Conservation (phyloP, 2,113 vertebrate species). For the Sisor rabdophorus region DNA sequence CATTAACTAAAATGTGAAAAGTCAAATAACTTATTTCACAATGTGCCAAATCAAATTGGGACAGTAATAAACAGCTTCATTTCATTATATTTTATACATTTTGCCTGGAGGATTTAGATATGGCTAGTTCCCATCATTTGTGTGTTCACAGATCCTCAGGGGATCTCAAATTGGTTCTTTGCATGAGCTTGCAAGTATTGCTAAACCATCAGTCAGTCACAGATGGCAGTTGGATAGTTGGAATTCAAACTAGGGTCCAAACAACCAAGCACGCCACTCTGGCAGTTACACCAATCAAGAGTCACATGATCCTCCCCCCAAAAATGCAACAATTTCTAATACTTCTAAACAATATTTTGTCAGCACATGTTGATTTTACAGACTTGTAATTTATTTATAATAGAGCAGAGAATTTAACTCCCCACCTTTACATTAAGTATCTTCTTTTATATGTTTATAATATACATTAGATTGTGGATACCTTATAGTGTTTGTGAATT, state of each 20-base stretch:
- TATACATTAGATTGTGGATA: constrained; percentile 9
- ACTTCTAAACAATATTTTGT: constrained; percentile 5
- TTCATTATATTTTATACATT: background rate
- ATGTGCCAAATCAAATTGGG: background rate
- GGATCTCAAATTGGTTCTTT: background rate
- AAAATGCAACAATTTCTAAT: background rate
- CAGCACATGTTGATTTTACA: constrained; percentile 12
- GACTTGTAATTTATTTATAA: background rate
- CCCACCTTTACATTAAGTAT: background rate
- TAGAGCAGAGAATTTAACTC: background rate
- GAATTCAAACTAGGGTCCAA: background rate
- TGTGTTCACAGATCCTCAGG: background rate
- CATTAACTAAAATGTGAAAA: background rate
- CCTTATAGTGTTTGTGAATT: background rate
- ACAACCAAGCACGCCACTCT: background rate
- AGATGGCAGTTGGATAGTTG: too few species aligned
- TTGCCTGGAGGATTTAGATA: background rate
- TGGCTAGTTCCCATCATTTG: background rate
- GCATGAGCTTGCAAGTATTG: background rate
- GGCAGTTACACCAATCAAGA: background rate
- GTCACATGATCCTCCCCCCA: background rate
- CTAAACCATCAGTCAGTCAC: background rate
- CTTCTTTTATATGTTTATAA: background rate
- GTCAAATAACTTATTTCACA: background rate
- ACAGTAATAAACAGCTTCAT: background rate